Conservation (phyloP, 1,140 invertebrate genomes). For the Aphelenchoides besseyi region DNA sequence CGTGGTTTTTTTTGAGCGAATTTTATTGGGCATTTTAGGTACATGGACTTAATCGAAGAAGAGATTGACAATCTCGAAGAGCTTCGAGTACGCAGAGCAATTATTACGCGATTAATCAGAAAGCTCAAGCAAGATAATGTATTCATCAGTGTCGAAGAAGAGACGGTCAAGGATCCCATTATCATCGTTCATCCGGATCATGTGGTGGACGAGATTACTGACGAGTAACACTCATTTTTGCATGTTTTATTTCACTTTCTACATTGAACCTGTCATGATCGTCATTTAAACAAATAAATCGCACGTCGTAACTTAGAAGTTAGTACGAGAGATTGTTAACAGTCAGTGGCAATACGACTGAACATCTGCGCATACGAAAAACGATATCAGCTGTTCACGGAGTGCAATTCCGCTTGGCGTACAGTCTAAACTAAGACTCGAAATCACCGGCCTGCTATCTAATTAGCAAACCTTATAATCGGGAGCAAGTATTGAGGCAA, state of each 20-base stretch:
- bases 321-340: too few species aligned
- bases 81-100: constrained; percentile 78
- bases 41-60: constrained; percentile 80
- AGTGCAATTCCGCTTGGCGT: too few species aligned
- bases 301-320: too few species aligned
- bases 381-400: too few species aligned
- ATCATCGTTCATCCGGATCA: constrained; percentile 95
- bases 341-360: too few species aligned
- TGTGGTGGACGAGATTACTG: constrained; percentile 70
- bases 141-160: constrained; percentile 51
- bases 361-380: too few species aligned
- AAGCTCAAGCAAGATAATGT: constrained; percentile 73
- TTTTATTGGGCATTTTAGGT: constrained; percentile 63
- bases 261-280: too few species aligned
- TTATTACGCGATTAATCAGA: constrained; percentile 93
- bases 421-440: too few species aligned
- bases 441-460: too few species aligned
- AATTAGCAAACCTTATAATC: too few species aligned
- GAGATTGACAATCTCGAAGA: constrained; percentile 84
- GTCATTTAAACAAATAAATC: too few species aligned
- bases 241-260: not conserved
- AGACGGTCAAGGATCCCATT: constrained; percentile 76
- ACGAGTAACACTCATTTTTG: not conserved
- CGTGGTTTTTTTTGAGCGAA: not conserved
- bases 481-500: too few species aligned